Conservation (phyloP, 2,888 invertebrate species). For the Blastobasis lacticolella region DNA sequence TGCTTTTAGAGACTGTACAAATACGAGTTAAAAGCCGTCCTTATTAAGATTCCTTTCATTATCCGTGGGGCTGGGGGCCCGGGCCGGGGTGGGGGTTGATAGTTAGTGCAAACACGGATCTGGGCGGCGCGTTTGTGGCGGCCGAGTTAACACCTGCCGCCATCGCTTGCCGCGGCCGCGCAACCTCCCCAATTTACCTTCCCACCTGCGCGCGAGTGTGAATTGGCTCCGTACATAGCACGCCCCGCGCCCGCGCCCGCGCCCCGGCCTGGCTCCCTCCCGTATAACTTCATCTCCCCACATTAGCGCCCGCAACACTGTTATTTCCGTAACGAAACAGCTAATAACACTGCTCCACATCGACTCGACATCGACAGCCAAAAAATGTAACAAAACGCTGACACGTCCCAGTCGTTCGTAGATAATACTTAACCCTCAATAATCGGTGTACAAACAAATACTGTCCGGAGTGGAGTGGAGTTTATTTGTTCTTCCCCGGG, state of each 20-base stretch:
- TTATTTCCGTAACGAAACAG: neutral
- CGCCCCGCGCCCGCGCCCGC: neutral
- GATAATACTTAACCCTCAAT: conserved; percentile 66
- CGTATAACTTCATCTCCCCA: neutral
- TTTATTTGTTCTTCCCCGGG: conserved; percentile 67
- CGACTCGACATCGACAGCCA: conserved; percentile 27
- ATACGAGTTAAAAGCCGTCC: conserved; percentile 37
- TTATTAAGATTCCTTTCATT: conserved; percentile 27
- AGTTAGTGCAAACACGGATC: conserved; percentile 53
- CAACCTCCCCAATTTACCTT: conserved; percentile 29
- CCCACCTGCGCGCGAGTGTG: conserved; percentile 43
- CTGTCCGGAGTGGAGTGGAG: conserved; percentile 58
- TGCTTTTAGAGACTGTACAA: conserved; percentile 53
- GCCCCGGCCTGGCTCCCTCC: neutral
- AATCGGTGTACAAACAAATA: conserved; percentile 66
- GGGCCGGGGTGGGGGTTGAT: conserved; percentile 38
- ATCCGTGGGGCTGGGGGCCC: conserved; percentile 33
- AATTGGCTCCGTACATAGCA: conserved; percentile 35
- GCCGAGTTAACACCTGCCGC: conserved; percentile 65
- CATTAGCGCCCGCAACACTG: neutral
- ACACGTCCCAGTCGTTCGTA: conserved; percentile 57
- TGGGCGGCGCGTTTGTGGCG: conserved; percentile 66
- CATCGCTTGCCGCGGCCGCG: conserved; percentile 36
- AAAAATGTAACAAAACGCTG: conserved; percentile 29
- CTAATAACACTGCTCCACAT: conserved; percentile 3